Evolutionary conservation across 2,888 invertebrate species (phyloP).

Genomic region (Drosophila eohydei): DNA sequence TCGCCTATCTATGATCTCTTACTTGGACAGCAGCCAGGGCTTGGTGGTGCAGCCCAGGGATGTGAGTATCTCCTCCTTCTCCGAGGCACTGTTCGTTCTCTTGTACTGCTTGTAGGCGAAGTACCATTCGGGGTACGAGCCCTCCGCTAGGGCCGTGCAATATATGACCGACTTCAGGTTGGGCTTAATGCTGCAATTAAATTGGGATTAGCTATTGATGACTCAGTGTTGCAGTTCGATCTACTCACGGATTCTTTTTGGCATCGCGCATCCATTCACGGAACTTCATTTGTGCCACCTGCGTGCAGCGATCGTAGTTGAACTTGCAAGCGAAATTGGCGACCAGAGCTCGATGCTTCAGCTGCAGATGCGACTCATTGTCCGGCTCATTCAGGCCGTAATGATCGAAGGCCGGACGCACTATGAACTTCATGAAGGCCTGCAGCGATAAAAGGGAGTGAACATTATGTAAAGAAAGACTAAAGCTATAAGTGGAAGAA

Average conservation of each 20-base stretch:
- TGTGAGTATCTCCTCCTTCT: constrained; percentile 87
- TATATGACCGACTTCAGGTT: constrained; percentile 88
- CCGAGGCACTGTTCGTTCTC: constrained; percentile 86
- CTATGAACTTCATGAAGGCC: constrained; percentile 84
- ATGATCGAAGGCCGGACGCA: constrained; percentile 84
- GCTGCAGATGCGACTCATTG: constrained; percentile 85
- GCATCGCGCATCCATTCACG: constrained; percentile 86
- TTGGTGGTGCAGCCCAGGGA: constrained; percentile 86
- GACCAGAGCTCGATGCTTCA: constrained; percentile 86
- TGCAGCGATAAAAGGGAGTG: constrained; percentile 29
- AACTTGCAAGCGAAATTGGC: constrained; percentile 86
- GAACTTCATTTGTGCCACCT: constrained; percentile 85
- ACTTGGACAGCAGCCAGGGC: constrained; percentile 87
- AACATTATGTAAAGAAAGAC: neutral
- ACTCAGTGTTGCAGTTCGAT: neutral
- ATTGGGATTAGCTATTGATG: neutral
- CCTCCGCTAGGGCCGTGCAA: constrained; percentile 88
- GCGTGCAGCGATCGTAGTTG: constrained; percentile 86
- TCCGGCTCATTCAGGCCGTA: constrained; percentile 86
- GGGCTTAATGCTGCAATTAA: constrained; percentile 86
- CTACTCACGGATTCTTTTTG: constrained; percentile 86
- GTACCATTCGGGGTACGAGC: constrained; percentile 89
- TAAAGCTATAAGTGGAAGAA: too few species aligned
- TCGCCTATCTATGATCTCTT: constrained; percentile 51
- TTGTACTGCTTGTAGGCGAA: constrained; percentile 87